Evolutionary conservation across 2,888 invertebrate genomes (phyloP), one percentile per base, ranked within the genome.

Genomic region (Seira musarum): DNA sequence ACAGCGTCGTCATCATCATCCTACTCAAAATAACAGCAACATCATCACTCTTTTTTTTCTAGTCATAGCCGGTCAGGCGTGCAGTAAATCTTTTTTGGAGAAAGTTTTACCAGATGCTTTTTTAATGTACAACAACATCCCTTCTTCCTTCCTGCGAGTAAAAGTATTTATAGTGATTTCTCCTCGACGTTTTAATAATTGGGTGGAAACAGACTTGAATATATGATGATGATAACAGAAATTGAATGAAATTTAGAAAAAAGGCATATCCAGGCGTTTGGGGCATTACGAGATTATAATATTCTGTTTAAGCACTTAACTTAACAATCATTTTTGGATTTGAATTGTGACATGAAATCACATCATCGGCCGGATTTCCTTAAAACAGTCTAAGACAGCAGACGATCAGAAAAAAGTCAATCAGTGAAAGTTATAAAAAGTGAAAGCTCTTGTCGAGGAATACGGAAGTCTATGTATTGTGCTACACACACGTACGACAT

Each of bases 1-100:
- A 53, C 1, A 71, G 13, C 71, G 46, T 13, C 66, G 60, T 71
- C 30, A 60, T 65, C 61, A 53, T 21, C 73, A 46, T 63, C 70
- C 49, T 13, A 68, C n/a, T 13, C 63, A 63, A 19, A 21, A 63
- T 13, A 60, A 10, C 8, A 17, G 13, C 6, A 17, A 60, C n/a
- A n/a, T n/a, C n/a, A n/a, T n/a, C n/a, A n/a, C n/a, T n/a, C n/a
- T n/a, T n/a, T n/a, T n/a, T n/a, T n/a, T n/a, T n/a, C n/a, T n/a
- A n/a, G 13, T 40, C 13, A 8, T 5, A 40, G 40, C 13, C 40
- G 13, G 40, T 40, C 6, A 64, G 21, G 21, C 19, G 5, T 64
- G 64, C 6, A 15, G n/a, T 64, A 5, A 5, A 21, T 64, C n/a
- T 22, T 13, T 64, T 21, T 65, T 64, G 25, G 53, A 73, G 65